Base-by-base conservation (phyloP, 1,140 invertebrate species). In the Ladona fulva region DNA sequence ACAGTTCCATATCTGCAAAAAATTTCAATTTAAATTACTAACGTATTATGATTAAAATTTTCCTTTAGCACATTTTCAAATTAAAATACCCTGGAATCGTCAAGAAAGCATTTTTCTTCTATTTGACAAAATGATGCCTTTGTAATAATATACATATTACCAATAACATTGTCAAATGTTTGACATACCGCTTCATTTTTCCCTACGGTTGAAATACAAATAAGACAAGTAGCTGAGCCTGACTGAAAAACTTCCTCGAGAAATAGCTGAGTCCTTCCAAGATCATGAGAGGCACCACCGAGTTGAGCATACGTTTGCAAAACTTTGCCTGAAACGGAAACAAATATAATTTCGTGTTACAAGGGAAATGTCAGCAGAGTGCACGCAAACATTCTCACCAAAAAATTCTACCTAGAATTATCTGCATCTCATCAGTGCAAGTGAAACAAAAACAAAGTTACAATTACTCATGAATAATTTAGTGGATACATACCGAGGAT, bases 181-280 rank as follows among this genome's bases (percentile, higher is more conserved):
- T 80, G 77, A 85, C 87, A 87, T 83, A 95, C 93, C 24, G 92
- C 84, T 82, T 97, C 93, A 77, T 86, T 87, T 81, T 93, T 90
- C 83, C 94, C 95, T 0, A 98, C 90, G 80, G 92, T 91, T 75
- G 92, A 94, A 84, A 98, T 97, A 82, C 96, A 98, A 82, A 98
- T 94, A 5, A 98, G 87, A 84, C 96, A 98, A 52, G 94, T 92
- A 3, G 91, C 91, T 42, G 93, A 89, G 6, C 93, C 92, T 73
- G 92, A 91, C 82, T 92, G 90, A 80, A 95, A 89, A 0, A 89
- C 87, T 83, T 94, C 92, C 81, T 92, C 89, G 42, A 96, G 83
- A 83, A 92, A 91, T 22, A 90, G 89, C 78, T 90, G 87, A 7
- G 92, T 93, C 84, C 89, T 87, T 76, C 86, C 86, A 0, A 88